Evolutionary conservation across 2,888 invertebrate genomes (phyloP).

Genomic region (Mesochorus sp.): DNA sequence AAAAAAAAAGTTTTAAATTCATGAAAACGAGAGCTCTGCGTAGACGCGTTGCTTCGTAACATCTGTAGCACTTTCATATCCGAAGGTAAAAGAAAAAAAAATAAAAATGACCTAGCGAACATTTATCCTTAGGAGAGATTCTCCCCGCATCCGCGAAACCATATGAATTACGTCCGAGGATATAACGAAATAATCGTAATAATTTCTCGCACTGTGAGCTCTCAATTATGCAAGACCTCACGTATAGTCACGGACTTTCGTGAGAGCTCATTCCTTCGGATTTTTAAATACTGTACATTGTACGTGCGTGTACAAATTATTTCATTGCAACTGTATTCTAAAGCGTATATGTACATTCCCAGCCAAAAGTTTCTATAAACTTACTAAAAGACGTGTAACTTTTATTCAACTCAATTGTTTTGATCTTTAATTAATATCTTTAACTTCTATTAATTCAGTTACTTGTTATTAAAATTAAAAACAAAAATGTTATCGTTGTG

Average conservation of each 20-base stretch:
- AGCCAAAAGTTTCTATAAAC: not conserved
- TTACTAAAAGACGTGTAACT: too few species aligned
- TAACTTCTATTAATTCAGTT: too few species aligned
- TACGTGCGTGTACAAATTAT: not conserved
- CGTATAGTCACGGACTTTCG: constrained; percentile 42
- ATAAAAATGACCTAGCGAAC: not conserved
- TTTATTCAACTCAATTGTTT: too few species aligned
- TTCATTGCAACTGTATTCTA: not conserved
- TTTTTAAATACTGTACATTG: constrained; percentile 33
- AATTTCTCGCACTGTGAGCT: constrained; percentile 43
- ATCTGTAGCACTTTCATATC: not conserved
- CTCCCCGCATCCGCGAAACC: constrained; percentile 16
- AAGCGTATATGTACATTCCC: constrained; percentile 12
- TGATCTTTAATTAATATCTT: too few species aligned
- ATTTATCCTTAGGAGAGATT: constrained; percentile 1
- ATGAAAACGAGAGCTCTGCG: not conserved
- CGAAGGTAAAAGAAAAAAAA: not conserved
- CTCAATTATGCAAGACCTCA: constrained; percentile 51
- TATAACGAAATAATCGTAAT: constrained; percentile 61
- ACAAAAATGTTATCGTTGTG: too few species aligned
- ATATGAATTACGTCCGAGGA: constrained; percentile 38
- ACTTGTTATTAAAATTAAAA: too few species aligned
- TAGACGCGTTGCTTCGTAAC: not conserved
- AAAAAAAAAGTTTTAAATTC: too few species aligned
- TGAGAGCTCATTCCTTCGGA: constrained; percentile 49